Evolutionary conservation across 2,888 invertebrate species (phyloP), one percentile per base, ranked within the genome.

Genomic region (Cryptocephalus moraei): DNA sequence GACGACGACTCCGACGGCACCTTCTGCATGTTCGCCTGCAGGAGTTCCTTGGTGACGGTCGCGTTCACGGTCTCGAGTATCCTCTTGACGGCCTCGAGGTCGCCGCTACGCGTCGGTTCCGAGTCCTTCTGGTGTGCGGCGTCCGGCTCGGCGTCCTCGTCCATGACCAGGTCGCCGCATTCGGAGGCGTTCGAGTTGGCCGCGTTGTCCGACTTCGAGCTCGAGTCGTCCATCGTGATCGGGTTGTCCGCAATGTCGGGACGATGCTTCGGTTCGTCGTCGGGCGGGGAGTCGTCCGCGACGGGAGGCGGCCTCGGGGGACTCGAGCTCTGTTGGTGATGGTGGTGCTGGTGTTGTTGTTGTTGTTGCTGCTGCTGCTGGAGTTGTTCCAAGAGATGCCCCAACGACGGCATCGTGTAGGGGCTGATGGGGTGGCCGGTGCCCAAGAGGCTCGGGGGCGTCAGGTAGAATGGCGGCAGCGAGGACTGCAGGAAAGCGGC

Each of bases 31-130:
- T 81, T 82, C 1, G 81, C 79, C 65, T 81, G 81, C 52, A 86
- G 75, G 49, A 85, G 74, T 64, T 86, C 83, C 68, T 84, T 84
- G 9, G 84, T 84, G 11, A 86, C 85, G 0, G 82, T 81, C 10
- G 84, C 79, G 65, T 81, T 85, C 10, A 88, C 85, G 9, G 83
- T 84, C 64, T 86, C 84, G 56, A 85, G 70, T 57, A 87, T 82
- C 47, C 81, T 77, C 63, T 86, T 81, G 36, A 86, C 84, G 36
- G 77, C 79, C 54, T 81, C 77, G 47, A 81, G 73, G 55, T 75
- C 77, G 51, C 77, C 77, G 39, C 73, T 73, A 49, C 75, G 62
- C 57, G 46, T 41, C 50, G n/a, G n/a, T 36, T n/a, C 11, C 12
- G 36, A 6, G 12, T 36, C 6, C 12, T 36, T 12, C n/a, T 36